These are phyloP conservation scores for Phymastichus coffea DNA, from an alignment of 1,140 invertebrate species.

Conservation along the genomic window DNA sequence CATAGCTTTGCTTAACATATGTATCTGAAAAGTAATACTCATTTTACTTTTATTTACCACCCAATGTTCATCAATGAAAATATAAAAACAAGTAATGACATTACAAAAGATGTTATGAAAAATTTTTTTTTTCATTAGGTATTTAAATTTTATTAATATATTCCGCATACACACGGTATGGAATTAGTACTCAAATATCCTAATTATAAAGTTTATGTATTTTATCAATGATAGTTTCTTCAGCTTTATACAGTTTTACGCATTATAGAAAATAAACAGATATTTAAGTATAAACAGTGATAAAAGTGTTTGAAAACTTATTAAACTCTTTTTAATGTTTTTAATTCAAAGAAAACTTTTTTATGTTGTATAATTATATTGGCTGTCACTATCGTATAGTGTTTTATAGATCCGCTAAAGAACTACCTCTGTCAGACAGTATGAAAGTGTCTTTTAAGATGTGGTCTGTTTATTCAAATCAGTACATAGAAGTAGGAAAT, in stretches of 20 bases:
- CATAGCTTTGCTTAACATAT: slow-evolving; percentile 69
- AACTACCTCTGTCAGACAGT: slow-evolving; percentile 62
- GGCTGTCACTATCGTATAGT: slow-evolving; percentile 65
- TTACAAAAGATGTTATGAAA: too few relatives aligned
- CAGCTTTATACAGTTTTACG: too few relatives aligned
- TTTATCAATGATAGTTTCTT: too few relatives aligned
- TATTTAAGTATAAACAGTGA: slow-evolving; percentile 61
- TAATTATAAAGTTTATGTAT: too few relatives aligned
- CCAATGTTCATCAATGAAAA: too few relatives aligned
- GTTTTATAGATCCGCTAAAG: slow-evolving; percentile 56
- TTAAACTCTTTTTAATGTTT: slow-evolving; percentile 55
- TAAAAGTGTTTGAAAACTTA: slow-evolving; percentile 44
- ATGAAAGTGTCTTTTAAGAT: slow-evolving; percentile 66
- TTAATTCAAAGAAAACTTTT: slow-evolving; percentile 50
- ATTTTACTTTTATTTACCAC: too few relatives aligned
- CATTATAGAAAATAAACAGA: too few relatives aligned
- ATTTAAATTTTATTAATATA: too few relatives aligned
- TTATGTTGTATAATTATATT: slow-evolving; percentile 59
- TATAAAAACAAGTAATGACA: too few relatives aligned
- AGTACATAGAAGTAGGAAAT: slow-evolving; percentile 67
- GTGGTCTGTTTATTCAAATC: slow-evolving; percentile 61
- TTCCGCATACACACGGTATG: too few relatives aligned
- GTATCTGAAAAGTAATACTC: background rate
- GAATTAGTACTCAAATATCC: too few relatives aligned
- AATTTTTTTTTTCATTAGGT: too few relatives aligned